Evolutionary conservation across 2,888 invertebrate genomes (phyloP).

Genomic region (Amblyteles armatorius): DNA sequence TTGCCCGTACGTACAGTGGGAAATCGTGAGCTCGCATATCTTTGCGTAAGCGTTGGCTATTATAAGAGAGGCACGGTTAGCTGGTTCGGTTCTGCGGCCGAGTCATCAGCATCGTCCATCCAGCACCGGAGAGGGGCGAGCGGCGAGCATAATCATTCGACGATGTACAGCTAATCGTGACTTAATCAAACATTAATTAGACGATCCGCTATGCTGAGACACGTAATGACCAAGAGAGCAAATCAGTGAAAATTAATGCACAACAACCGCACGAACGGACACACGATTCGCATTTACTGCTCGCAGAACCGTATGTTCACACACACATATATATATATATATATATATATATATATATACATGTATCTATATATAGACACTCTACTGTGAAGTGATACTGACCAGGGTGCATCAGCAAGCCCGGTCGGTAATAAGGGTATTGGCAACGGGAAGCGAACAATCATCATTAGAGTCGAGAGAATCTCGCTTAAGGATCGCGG

Average conservation of each 20-base stretch:
- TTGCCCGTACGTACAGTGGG: slow-evolving; percentile 29
- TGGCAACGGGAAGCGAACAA: slow-evolving; percentile 78
- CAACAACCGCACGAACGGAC: neutral
- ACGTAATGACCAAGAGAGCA: slow-evolving; percentile 9
- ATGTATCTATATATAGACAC: neutral
- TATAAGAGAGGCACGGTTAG: slow-evolving; percentile 66
- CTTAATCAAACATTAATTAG: slow-evolving; percentile 70
- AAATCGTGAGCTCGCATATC: slow-evolving; percentile 45
- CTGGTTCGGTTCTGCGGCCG: slow-evolving; percentile 9
- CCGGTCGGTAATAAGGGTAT: slow-evolving; percentile 77
- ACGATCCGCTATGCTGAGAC: slow-evolving; percentile 34
- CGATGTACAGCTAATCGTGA: slow-evolving; percentile 63
- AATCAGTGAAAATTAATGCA: neutral
- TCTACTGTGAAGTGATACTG: slow-evolving; percentile 17
- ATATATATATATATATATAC: neutral
- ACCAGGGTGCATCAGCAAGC: slow-evolving; percentile 29
- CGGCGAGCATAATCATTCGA: slow-evolving; percentile 59
- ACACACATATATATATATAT: neutral
- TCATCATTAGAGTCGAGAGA: slow-evolving; percentile 72
- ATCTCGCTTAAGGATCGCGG: neutral
- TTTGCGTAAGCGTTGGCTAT: slow-evolving; percentile 62
- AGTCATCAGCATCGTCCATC: neutral
- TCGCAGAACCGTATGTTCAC: neutral
- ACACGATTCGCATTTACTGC: neutral
- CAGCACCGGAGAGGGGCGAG: slow-evolving; percentile 4